A percentile compares a stretch with the other conserved stretches of the same genome.
Evolutionary conservation across 1,140 invertebrate genomes (phyloP).

Genomic region (Acromyrmex echinatior): DNA sequence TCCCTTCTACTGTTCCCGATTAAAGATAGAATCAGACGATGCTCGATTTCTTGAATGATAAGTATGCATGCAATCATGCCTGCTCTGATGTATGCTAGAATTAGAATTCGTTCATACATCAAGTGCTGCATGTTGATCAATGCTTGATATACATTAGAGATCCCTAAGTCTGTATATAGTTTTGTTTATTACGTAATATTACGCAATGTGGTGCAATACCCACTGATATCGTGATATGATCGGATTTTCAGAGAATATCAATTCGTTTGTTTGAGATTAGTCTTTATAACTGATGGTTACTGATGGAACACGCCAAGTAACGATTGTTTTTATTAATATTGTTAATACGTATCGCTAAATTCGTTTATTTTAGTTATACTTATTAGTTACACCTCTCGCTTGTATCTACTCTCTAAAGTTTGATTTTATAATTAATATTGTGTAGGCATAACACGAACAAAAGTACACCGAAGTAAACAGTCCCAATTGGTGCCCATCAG

Average conservation of each 20-base stretch:
- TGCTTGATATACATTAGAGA: too few species aligned
- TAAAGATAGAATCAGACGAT: too few species aligned
- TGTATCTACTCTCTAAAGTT: background rate
- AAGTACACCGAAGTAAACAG: background rate
- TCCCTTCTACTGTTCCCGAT: background rate
- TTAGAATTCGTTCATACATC: too few species aligned
- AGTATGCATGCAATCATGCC: too few species aligned
- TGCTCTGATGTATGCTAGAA: too few species aligned
- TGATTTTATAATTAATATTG: slow-evolving; percentile 7
- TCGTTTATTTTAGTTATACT: background rate
- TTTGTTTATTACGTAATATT: slow-evolving; percentile 10
- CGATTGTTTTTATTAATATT: background rate
- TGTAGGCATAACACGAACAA: background rate
- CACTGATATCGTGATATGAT: background rate
- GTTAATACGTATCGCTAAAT: background rate
- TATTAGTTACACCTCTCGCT: background rate
- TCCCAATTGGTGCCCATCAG: background rate
- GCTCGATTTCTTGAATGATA: too few species aligned
- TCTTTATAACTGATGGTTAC: background rate
- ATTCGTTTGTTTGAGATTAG: background rate
- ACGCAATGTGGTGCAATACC: background rate
- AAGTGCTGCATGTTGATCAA: too few species aligned
- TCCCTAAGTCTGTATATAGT: background rate
- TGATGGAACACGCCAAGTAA: too few species aligned
- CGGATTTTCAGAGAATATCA: background rate